These are phyloP conservation scores for Cydia pomonella DNA, from an alignment of 1,140 invertebrate species.

Conservation along the genomic window DNA sequence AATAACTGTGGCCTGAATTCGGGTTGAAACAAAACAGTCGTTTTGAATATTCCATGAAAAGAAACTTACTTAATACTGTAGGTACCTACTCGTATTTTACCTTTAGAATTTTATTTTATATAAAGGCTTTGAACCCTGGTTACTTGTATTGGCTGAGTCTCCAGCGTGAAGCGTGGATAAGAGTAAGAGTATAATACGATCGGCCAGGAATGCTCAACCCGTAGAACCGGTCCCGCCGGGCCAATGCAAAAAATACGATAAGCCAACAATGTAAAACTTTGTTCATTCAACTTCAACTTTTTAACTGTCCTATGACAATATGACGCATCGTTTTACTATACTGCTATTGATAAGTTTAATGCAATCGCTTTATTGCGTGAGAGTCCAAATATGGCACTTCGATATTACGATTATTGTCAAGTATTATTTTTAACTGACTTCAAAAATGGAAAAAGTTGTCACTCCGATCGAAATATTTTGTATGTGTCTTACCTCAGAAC, in stretches of 20 bases:
- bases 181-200: background rate
- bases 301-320: background rate
- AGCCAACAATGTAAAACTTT: background rate
- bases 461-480: too few species aligned
- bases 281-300: background rate
- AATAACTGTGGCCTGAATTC: background rate
- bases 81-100: too few species aligned
- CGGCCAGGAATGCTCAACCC: slow-evolving; percentile 7
- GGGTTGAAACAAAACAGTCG: background rate
- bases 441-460: too few species aligned
- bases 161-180: background rate
- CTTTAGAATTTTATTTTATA: background rate
- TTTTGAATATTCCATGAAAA: background rate
- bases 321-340: background rate
- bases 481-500: too few species aligned
- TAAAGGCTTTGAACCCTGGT: background rate
- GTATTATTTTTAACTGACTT: too few species aligned
- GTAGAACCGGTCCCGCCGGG: background rate
- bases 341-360: background rate
- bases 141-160: background rate
- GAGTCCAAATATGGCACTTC: too few species aligned
- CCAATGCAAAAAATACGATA: slow-evolving; percentile 20
- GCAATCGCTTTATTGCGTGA: background rate
- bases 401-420: too few species aligned
- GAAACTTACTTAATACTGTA: too few species aligned